Evolutionary conservation across 2,113 vertebrate genomes (phyloP).

Genomic region (Deroptyus accipitrinus): DNA sequence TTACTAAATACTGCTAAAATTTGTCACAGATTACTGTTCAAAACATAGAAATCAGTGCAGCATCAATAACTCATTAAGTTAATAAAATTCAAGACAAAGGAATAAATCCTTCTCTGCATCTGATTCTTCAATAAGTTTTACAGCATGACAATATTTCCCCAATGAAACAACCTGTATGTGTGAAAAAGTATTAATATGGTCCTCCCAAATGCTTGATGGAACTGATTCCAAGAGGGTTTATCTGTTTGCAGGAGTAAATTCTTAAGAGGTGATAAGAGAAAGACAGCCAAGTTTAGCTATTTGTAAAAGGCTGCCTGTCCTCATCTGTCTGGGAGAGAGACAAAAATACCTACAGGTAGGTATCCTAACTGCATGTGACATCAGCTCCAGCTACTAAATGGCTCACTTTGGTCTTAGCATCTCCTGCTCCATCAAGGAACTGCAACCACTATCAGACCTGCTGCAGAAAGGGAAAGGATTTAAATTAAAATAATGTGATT

Average conservation of each 20-base stretch:
- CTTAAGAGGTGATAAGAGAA: not conserved
- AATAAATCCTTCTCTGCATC: not conserved
- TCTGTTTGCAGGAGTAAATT: not conserved
- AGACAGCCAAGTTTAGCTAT: not conserved
- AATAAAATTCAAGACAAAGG: not conserved
- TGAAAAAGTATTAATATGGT: not conserved
- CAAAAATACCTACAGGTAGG: not conserved
- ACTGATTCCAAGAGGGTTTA: not conserved
- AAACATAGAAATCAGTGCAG: not conserved
- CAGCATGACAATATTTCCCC: not conserved
- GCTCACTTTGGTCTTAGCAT: not conserved
- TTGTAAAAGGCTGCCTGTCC: not conserved
- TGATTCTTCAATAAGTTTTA: not conserved
- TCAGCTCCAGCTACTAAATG: not conserved
- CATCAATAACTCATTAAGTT: not conserved
- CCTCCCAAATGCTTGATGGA: not conserved
- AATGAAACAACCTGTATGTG: not conserved
- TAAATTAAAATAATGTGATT: not conserved
- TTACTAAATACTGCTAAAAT: not conserved
- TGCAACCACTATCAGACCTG: not conserved
- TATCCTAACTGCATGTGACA: not conserved
- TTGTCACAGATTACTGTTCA: not conserved
- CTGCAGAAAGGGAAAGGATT: not conserved
- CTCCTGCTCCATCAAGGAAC: not conserved
- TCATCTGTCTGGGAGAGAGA: not conserved